Base-by-base conservation (phyloP, 2,113 vertebrate species). In the Macaca mulatta region DNA sequence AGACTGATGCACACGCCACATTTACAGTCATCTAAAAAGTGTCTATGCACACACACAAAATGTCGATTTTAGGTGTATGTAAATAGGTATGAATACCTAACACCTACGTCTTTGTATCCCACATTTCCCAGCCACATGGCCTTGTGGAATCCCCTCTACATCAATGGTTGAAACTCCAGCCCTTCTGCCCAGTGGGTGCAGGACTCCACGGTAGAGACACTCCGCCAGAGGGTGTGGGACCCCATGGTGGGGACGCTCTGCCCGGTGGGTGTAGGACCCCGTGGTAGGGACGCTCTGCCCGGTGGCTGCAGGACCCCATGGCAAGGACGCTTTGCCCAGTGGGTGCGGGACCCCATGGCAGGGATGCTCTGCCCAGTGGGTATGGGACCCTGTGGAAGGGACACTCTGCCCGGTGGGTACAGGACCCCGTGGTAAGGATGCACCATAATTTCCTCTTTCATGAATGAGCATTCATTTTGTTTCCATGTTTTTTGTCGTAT, bases 191-290 rank as follows among this genome's bases (percentile, higher is more conserved):
- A 16, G 43, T 38, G 40, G 48, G 12, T 2, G 3, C 52, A 18
- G 32, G 77, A 30, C 14, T 27, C 11, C 16, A 5, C 1, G 0
- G 32, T 2, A 1, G 25, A 27, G 25, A 64, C 59, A 6, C 27
- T 32, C 40, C 3, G 32, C 27, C 6, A 13, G 45, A 22, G 23
- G 57, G 9, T 2, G 3, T 38, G 16, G 35, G 70, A 32, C 16
- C 35, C 11, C 32, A 2, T 1, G 2, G 40, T 1, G 0, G 0
- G 11, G 11, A 30, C 59, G 0, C 35, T 32, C 23, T 8, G 32
- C 27, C 50, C 6, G 7, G 45, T 22, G 23, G 57, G 9, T 2
- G 2, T 25, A 6, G 48, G 48, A 48, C 48, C 48, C 48, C 48
- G 0, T 13, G 11, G 48, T 0, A 0, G 27, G 12, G 55, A 20